Base-by-base conservation (phyloP, 2,797 vertebrate species). In the Sebastes glaucus region DNA sequence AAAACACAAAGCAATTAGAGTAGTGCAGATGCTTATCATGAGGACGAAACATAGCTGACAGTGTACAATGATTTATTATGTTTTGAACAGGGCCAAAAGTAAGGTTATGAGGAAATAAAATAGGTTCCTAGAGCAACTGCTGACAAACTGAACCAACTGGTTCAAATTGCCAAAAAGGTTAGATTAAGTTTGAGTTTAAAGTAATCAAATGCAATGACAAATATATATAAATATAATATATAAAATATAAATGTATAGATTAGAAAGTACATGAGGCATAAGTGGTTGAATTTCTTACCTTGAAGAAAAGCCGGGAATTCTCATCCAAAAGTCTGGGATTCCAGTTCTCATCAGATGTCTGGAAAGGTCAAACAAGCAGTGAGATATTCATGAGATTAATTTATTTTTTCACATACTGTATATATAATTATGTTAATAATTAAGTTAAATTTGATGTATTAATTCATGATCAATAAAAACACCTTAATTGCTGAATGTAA, bases 331-430 rank as follows among this genome's bases (percentile, higher is more conserved):
- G 95, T 93, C 96, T 98, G 4, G 98, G 98, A 63, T 95, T 96
- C 99, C 98, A 99, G 89, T 97, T 96, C 77, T 96, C 87, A 93
- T 99, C 98, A 64, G 96, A 95, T 5, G 99, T 99, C 98, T 99
- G 88, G 86, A 5, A 6, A 80, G 49, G 78, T 71, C 14, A 84
- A 77, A 74, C 32, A 86, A 68, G 49, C 7, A 61, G 6, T 62
- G 49, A 63, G 8, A 14, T 55, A 27, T 74, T 53, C 0, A 23
- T 57, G 2, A 59, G 3, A 52, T 57, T 16, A 27, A 4, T 16
- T 11, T 7, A 23, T 2, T 6, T n/a, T 18, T 38, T 59, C 16
- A 35, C 38, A 25, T 16, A 32, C n/a, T 16, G 38, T 49, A 49
- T 49, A 11, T 32, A 11, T 35, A 27, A 46, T 32, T 33, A 10